Percentiles rank a stretch among this genome's conserved stretches.
Conservation (phyloP, 2,888 invertebrate genomes). For the Palloptera scutellata region DNA sequence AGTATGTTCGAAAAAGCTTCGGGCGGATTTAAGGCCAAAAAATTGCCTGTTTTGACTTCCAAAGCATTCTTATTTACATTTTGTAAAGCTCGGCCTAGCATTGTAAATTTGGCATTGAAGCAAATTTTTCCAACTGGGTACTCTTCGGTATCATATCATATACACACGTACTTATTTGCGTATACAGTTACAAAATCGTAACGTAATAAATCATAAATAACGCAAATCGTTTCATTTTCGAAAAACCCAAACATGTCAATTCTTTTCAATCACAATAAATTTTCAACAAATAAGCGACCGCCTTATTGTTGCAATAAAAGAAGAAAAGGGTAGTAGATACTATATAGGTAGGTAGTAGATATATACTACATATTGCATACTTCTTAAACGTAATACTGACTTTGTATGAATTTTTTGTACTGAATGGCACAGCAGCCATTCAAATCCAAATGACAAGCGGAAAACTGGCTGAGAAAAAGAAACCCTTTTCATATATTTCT, state of each 20-base stretch:
- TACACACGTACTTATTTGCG: too few relatives aligned
- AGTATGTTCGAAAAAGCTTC: too few relatives aligned
- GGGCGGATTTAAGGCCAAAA: too few relatives aligned
- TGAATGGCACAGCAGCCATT: neutral
- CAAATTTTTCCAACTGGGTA: too few relatives aligned
- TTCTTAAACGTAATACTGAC: neutral
- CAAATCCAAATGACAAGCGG: neutral
- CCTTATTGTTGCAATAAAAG: neutral
- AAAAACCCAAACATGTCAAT: slow-evolving; percentile 36
- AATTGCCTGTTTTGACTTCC: too few relatives aligned
- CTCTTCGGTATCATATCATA: too few relatives aligned
- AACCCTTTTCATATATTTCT: too few relatives aligned
- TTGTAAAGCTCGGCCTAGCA: too few relatives aligned
- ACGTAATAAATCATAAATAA: slow-evolving; percentile 40
- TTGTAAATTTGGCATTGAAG: too few relatives aligned
- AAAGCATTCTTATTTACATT: too few relatives aligned
- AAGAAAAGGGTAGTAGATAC: neutral
- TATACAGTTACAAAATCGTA: slow-evolving; percentile 26
- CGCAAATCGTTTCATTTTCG: slow-evolving; percentile 35
- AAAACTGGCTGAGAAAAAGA: too few relatives aligned
- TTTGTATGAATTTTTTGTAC: neutral
- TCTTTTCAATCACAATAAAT: slow-evolving; percentile 23
- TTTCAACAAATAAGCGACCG: slow-evolving; percentile 3
- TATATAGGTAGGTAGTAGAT: too few relatives aligned
- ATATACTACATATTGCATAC: neutral